Evolutionary conservation across 2,797 vertebrate genomes (phyloP), one percentile per base, ranked within the genome.

Genomic region (Eupleurogrammus muticus): DNA sequence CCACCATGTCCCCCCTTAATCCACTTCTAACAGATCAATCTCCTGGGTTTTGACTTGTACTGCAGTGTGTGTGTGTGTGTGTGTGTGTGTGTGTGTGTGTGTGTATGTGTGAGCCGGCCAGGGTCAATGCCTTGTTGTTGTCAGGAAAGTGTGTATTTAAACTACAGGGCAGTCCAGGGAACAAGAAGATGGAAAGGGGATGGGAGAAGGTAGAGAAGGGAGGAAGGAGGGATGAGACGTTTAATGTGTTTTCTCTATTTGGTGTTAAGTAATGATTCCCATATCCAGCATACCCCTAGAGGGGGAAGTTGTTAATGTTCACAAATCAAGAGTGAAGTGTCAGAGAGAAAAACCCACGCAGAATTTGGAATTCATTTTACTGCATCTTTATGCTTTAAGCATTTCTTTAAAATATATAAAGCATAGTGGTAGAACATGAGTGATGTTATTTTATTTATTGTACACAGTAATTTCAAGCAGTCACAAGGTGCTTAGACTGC

Each of bases 11-110:
- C 85, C 83, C 77, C 75, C 83, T 84, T 91, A 92, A 92, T 92
- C 88, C 90, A 87, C 86, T 87, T 82, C 89, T 90, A 89, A 91
- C 87, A 91, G 83, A 81, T 75, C 73, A 77, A 86, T 87, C 91
- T 91, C 90, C 79, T 77, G 88, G 91, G 90, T 82, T 90, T 86
- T 77, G 80, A 73, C 74, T 70, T 75, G 57, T 53, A 57, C 42
- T 49, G 28, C 56, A 47, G 38, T 67, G 47, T 65, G 55, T 60
- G 57, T 66, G 38, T 61, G 19, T 52, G 36, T 36, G 62, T 48
- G 51, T n/a, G n/a, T n/a, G n/a, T n/a, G n/a, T n/a, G n/a, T 62
- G 13, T 32, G 38, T 50, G 38, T 67, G 47, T 65, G 55, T 60
- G 57, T 66, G 38, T 61, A 21, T 52, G 36, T 36, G 62, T 48